Evolutionary conservation across 1,140 invertebrate genomes (phyloP).

Genomic region (Babylonia areolata): DNA sequence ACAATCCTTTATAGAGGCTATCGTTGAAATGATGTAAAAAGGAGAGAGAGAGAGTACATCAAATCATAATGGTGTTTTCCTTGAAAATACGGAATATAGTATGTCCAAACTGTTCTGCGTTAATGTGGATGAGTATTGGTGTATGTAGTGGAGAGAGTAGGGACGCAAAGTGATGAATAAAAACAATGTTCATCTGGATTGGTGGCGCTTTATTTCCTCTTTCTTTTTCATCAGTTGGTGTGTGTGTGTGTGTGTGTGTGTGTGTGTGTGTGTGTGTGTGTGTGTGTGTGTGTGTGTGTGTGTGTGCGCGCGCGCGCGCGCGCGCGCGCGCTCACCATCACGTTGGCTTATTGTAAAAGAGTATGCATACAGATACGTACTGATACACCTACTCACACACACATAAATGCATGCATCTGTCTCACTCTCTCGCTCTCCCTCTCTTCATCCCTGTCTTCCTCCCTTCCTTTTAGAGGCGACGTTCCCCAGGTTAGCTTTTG

Average conservation of each 20-base stretch:
- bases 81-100: background rate
- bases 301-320: background rate
- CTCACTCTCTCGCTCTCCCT: too few species aligned
- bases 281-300: conserved; percentile 11
- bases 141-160: background rate
- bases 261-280: conserved; percentile 11
- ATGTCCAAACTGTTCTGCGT: background rate
- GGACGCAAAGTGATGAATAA: background rate
- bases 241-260: conserved; percentile 6
- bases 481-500: too few species aligned
- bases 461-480: too few species aligned
- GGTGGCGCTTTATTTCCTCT: background rate
- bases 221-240: background rate
- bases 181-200: background rate
- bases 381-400: too few species aligned
- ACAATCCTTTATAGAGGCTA: background rate
- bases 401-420: too few species aligned
- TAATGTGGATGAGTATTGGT: background rate
- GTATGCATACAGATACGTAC: too few species aligned
- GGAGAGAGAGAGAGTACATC: background rate
- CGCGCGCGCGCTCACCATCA: background rate
- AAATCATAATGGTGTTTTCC: background rate
- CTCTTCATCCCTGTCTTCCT: too few species aligned
- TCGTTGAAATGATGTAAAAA: background rate
- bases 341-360: too few species aligned